Percentiles rank a stretch among this genome's conserved stretches.
These are phyloP conservation scores for Acomys russatus DNA, from an alignment of 2,797 vertebrate genomes.

Conservation along the genomic window DNA sequence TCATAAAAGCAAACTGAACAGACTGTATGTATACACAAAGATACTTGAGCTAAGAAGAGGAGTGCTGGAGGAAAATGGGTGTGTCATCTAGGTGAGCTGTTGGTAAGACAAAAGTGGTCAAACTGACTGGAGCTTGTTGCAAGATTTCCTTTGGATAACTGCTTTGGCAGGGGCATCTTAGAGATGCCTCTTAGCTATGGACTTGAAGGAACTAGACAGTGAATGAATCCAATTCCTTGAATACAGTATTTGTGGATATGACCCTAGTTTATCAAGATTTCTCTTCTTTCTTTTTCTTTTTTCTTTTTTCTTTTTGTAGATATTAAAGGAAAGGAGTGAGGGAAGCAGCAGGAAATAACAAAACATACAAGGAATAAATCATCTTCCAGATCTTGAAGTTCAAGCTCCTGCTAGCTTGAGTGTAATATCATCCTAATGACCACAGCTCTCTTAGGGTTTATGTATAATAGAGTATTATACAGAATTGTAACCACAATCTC, in stretches of 20 bases:
- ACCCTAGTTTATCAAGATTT: not conserved
- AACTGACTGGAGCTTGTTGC: not conserved
- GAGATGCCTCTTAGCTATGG: not conserved
- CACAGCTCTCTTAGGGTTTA: not conserved
- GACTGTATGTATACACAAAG: not conserved
- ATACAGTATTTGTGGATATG: not conserved
- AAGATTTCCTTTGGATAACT: not conserved
- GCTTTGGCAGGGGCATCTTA: not conserved
- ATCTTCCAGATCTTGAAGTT: not conserved
- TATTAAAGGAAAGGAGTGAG: not conserved
- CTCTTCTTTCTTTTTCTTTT: not conserved
- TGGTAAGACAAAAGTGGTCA: not conserved
- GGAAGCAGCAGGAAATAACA: not conserved
- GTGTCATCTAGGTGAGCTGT: not conserved
- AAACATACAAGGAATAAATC: not conserved
- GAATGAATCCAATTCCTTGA: not conserved
- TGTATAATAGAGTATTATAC: not conserved
- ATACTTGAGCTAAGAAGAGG: not conserved
- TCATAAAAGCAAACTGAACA: slow-evolving; percentile 29
- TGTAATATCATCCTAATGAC: not conserved
- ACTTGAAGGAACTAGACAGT: not conserved
- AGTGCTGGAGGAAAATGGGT: not conserved
- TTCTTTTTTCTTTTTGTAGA: not conserved
- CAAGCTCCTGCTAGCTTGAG: slow-evolving; percentile 6
- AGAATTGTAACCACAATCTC: not conserved